phyloP scores from a whole-genome alignment of 1,140 invertebrate genomes.

The Drosophila ohnishii region DNA sequence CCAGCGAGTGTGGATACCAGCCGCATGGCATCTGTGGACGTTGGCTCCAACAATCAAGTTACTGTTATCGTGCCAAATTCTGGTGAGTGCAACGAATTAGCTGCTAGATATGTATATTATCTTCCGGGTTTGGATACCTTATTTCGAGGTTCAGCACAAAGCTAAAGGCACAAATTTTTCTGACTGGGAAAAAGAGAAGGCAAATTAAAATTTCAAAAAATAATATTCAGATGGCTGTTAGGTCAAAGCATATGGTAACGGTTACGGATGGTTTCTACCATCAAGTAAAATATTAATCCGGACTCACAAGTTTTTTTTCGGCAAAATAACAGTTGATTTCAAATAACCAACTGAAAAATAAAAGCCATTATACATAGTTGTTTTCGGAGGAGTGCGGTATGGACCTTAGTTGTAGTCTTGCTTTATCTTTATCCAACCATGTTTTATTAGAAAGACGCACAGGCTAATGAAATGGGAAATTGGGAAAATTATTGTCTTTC shows the following conservation, averaged over 20 bases:
- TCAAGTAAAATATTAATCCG: too few relatives aligned
- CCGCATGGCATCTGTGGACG: slow-evolving; percentile 94
- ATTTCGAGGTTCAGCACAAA: too few relatives aligned
- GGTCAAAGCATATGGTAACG: too few relatives aligned
- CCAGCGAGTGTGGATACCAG: slow-evolving; percentile 96
- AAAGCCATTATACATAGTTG: neutral
- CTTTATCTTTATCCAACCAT: neutral
- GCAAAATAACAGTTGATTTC: neutral
- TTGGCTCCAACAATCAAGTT: slow-evolving; percentile 93
- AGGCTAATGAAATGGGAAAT: neutral
- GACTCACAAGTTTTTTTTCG: neutral
- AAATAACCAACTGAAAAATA: neutral
- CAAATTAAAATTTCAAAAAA: neutral
- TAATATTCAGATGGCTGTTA: neutral
- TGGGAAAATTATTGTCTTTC: slow-evolving; percentile 3
- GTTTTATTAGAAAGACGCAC: neutral
- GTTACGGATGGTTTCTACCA: too few relatives aligned
- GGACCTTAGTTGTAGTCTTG: neutral
- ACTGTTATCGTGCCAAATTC: slow-evolving; percentile 97
- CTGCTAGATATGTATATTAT: slow-evolving; percentile 1
- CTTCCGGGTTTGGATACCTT: neutral
- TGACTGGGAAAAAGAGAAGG: neutral
- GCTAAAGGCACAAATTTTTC: neutral
- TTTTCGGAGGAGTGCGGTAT: neutral
- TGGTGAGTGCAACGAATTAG: slow-evolving; percentile 83